Base-by-base conservation (phyloP, 1,140 invertebrate species). In the Polypedilum pembai region DNA sequence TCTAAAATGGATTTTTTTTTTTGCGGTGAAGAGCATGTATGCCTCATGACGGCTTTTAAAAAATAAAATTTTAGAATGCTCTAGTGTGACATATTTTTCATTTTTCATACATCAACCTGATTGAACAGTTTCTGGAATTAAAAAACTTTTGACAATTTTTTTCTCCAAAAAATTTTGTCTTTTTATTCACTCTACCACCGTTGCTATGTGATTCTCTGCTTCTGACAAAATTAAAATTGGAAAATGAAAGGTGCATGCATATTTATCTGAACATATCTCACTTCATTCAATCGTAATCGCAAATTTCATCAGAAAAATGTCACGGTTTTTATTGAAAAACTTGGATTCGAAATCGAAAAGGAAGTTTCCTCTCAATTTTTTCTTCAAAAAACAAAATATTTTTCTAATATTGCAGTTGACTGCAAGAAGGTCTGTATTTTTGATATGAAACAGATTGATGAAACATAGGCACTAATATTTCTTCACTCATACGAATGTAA, bases 271-370 rank as follows among this genome's bases (percentile, higher is more conserved):
- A 8, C 8, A 45, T 45, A 45, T 15, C 41, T 45, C 8, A n/a
- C 45, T 56, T 56, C 45, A 56, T 56, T 56, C 45, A 56, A 56
- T 56, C 45, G n/a, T 4, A 56, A 56, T 56, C 45, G n/a, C 45
- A 56, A 45, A 15, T 56, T 56, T 56, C 45, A 56, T 56, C 12
- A 56, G n/a, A 56, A 56, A 56, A n/a, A 56, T 56, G 45, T 56
- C 45, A 56, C 45, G 45, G 12, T 56, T 56, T 56, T 56, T 56
- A 56, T 56, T n/a, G 45, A 56, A 56, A 56, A 56, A 56, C 12
- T 56, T 56, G 12, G 45, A 56, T 45, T n/a, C 45, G 12, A 56
- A 4, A 45, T 15, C n/a, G 15, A 12, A 45, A 12, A 10, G n/a
- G 45, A 56, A 56, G 45, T 4, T 33, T 33, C 24, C 1, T 33